Base-by-base conservation (phyloP, 2,113 vertebrate genomes). In the Hippoglossus stenolepis region DNA sequence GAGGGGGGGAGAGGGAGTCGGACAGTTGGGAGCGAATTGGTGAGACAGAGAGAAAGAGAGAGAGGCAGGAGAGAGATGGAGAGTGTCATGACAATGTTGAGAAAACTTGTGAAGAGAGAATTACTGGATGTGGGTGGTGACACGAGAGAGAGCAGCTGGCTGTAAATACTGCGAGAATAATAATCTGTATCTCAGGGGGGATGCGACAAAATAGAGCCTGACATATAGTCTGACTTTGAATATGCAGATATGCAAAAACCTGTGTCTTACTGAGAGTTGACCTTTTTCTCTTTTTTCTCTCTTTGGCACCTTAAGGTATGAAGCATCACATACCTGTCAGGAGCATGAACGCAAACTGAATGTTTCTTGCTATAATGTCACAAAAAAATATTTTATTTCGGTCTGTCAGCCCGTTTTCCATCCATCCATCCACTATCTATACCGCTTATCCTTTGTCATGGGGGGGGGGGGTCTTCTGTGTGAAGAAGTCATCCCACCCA, bases 11-110 rank as follows among this genome's bases (percentile, higher is more conserved):
- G 60, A 65, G 40, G 51, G 40, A 65, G 67, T 66, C 23, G 2
- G 14, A 66, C 1, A 73, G 74, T 43, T 6, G 78, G 77, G 76
- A 47, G 76, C 77, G 45, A 67, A 7, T 71, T 31, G 73, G 20
- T 64, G 67, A 43, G 40, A 63, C 21, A 54, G 6, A 17, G 28
- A 58, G 35, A 49, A 28, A 18, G 23, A 45, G 17, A 63, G 45
- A 59, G 31, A 35, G n/a, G 43, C 1, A 0, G 5, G 43, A 63
- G 67, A 35, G 45, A 66, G 63, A 71, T 61, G 54, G 47, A 83
- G 40, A 70, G 72, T 60, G 61, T 43, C 49, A 56, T 72, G 75
- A 65, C 73, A 60, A 54, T 20, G 49, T 73, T 0, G 5, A 62
- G 77, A 75, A 3, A 9, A 59, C 11, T 60, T 38, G 73, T 49